Evolutionary conservation across 1,140 invertebrate species (phyloP).

Genomic region (Drosophila busckii): DNA sequence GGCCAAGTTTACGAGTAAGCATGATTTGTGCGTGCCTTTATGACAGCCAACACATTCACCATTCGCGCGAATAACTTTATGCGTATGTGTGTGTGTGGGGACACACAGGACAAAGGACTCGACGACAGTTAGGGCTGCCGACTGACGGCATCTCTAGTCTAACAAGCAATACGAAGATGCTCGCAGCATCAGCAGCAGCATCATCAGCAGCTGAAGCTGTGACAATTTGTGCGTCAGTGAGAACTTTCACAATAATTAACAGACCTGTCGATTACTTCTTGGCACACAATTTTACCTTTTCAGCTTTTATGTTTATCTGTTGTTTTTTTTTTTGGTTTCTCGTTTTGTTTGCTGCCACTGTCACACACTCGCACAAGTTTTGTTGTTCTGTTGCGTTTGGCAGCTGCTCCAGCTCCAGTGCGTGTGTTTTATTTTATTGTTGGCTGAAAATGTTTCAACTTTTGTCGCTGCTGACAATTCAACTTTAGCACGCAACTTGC

Average conservation of each 20-base stretch:
- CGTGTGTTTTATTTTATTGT: slow-evolving; percentile 43
- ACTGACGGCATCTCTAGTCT: too few relatives aligned
- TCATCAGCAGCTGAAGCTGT: slow-evolving; percentile 9
- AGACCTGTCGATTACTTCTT: slow-evolving; percentile 76
- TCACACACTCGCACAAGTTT: too few relatives aligned
- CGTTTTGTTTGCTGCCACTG: slow-evolving; percentile 2
- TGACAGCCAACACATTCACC: slow-evolving; percentile 56
- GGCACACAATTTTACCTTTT: slow-evolving; percentile 69
- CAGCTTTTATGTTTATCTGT: neutral
- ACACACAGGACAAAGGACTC: slow-evolving; percentile 8
- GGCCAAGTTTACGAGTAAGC: slow-evolving; percentile 59
- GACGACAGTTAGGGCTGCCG: too few relatives aligned
- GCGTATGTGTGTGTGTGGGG: slow-evolving; percentile 12
- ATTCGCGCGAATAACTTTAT: slow-evolving; percentile 40
- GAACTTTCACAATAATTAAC: slow-evolving; percentile 76
- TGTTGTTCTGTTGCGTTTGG: slow-evolving; percentile 20
- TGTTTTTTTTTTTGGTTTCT: neutral
- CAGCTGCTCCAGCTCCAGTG: slow-evolving; percentile 35
- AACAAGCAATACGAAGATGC: too few relatives aligned
- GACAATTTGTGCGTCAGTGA: slow-evolving; percentile 31
- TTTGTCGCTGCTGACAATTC: slow-evolving; percentile 52
- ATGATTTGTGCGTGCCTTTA: slow-evolving; percentile 77
- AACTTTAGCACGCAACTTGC: slow-evolving; percentile 60
- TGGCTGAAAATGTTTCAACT: slow-evolving; percentile 48
- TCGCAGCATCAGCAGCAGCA: slow-evolving; percentile 14